Evolutionary conservation across 2,888 invertebrate genomes (phyloP), one percentile per base, ranked within the genome.

Genomic region (Chalcis sispes): DNA sequence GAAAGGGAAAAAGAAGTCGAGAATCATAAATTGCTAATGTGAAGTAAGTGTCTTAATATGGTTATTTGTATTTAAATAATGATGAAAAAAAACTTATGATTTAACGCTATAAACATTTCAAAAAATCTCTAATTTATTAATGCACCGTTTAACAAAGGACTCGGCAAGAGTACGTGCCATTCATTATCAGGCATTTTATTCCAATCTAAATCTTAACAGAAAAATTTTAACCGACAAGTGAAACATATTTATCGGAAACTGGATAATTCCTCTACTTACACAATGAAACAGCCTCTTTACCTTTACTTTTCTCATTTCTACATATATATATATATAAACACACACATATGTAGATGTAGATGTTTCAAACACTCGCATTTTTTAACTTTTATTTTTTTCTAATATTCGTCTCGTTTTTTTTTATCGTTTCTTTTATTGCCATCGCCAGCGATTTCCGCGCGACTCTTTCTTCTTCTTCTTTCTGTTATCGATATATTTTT

Each of bases 221-320:
- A 46, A 46, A 46, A 46, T 46, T 15, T 3, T 8, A n/a, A 15
- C 46, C 27, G 18, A 29, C 15, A 54, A 27, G 42, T 29, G 59
- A 72, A 46, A 40, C n/a, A n/a, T n/a, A n/a, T 70, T 65, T 70
- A 70, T 75, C 64, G 59, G 64, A 70, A 75, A 70, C 56, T 62
- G 70, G 75, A 70, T 69, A 75, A 75, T 58, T 75, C 69, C 48
- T 74, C 27, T n/a, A 46, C 52, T 50, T 70, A 61, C 61, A 58
- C 59, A 50, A 32, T 61, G 52, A 20, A 42, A 70, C 58, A 70
- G 70, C 59, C 52, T 72, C 32, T 20, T n/a, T n/a, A n/a, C n/a
- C n/a, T n/a, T n/a, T n/a, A n/a, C n/a, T n/a, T n/a, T n/a, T 72
- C 25, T n/a, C 25, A 27, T 40, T 10, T 52, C 20, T 61, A 27